Conservation (phyloP, 2,797 vertebrate genomes). For the Chelon auratus region DNA sequence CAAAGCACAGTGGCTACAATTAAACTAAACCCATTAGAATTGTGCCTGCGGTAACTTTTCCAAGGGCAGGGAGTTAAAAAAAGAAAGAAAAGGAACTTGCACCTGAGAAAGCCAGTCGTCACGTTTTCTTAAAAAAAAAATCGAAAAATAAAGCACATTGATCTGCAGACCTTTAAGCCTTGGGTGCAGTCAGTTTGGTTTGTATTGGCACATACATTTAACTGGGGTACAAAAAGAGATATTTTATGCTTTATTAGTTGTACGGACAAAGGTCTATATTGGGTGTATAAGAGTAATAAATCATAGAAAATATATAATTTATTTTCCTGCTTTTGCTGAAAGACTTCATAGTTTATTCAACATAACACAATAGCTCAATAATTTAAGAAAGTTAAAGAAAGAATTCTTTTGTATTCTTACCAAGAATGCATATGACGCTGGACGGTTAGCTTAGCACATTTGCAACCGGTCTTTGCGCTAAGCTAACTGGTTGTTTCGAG, state of each 20-base stretch:
- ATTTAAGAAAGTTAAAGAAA: no score
- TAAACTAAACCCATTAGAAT: conserved; percentile 58
- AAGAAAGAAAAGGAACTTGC: not conserved
- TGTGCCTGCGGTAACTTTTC: conserved; percentile 30
- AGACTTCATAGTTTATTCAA: not conserved
- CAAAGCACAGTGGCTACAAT: conserved; percentile 53
- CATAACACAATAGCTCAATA: not conserved
- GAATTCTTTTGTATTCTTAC: no score
- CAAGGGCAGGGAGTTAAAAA: conserved; percentile 33
- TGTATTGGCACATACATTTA: conserved; percentile 14
- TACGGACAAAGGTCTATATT: not conserved
- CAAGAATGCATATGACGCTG: no score
- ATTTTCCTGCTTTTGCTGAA: not conserved
- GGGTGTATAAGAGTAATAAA: not conserved
- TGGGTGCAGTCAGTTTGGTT: conserved; percentile 6
- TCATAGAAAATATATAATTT: not conserved
- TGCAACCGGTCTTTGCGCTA: no score
- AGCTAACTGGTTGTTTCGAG: no score
- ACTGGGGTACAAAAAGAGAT: not conserved
- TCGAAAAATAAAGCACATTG: not conserved
- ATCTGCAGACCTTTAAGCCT: not conserved
- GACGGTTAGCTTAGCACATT: no score
- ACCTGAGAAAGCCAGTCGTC: not conserved
- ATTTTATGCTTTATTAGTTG: not conserved
- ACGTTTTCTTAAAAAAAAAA: not conserved